Evolutionary conservation across 2,888 invertebrate species (phyloP), one percentile per base, ranked within the genome.

Genomic region (Drosophila engyochracea): DNA sequence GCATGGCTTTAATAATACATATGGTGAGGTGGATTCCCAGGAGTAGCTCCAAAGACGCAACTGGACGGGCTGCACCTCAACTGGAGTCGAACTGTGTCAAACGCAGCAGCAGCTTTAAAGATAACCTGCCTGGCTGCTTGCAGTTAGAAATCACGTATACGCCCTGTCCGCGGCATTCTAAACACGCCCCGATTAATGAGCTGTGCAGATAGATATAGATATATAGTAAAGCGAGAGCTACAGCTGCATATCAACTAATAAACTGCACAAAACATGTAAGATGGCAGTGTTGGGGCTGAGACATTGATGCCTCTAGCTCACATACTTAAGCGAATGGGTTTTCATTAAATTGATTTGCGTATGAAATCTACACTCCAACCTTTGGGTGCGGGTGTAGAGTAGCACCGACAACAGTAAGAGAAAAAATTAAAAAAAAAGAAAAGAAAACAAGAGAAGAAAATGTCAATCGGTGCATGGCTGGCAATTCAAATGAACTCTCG

Each of bases 81-180:
- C 49, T 49, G 51, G 19, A 22, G 16, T 35, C 25, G 33, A 68
- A 64, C 44, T 77, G 66, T 75, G 73, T 78, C 75, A 75, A 37
- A 59, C 22, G 14, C 52, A 5, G 9, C n/a, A 31, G 39, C 44
- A n/a, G 22, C 30, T 16, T 16, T 10, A 7, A 6, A 28, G n/a
- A 52, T 25, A 74, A 59, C 60, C 74, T 25, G 59, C 14, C 47
- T 54, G 61, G 19, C 16, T 47, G 58, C 39, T 31, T 39, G 25
- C 51, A 16, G 55, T 54, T 57, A 54, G 33, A 73, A 52, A 76
- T 79, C 68, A 74, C 76, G 79, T 79, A 76, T 79, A 68, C 79
- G 68, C 63, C 76, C 79, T 72, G 66, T 59, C 47, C 35, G 41
- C 59, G 28, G 25, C 78, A 76, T 71, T 61, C 66, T 72, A 47